Base-by-base conservation (phyloP, 2,888 invertebrate species). In the Dicycla oo region DNA sequence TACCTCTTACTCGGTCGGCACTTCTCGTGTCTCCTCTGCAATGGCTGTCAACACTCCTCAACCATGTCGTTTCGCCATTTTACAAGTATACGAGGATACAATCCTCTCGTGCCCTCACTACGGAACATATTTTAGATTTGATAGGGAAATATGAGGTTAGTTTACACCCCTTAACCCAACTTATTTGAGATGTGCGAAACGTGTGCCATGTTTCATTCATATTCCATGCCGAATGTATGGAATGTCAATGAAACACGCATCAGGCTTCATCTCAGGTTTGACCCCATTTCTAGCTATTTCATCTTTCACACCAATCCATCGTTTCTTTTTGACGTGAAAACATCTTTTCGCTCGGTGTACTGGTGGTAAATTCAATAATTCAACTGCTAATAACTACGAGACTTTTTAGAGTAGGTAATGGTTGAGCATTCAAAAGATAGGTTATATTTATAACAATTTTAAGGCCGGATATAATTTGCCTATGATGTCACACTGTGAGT, bases 81-180 rank as follows among this genome's bases (percentile, higher is more conserved):
- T 20, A 86, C 43, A 84, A 87, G 34, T 88, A 82, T 45, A 82
- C 88, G 0, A 84, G 90, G 23, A 60, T 92, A 11, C 90, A 91
- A 38, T 78, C 88, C 0, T 91, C 92, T 5, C 51, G 60, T 7
- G 57, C 82, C 0, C 58, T 84, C n/a, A 86, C 87, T 0, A 65
- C 68, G 11, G 84, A 88, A 13, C 89, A 91, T 45, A 78, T 84
- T 15, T 80, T 83, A 53, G 67, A 89, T 5, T 66, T 92, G 0
- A 86, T 90, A 34, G 87, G 84, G 56, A 89, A 84, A 69, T 91
- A 90, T 70, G 83, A 80, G 84, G 91, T 92, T 51, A 75, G 70
- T 51, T 38, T 30, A 8, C 15, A 7, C n/a, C 7, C 18, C 15
- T 7, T 11, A 15, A n/a, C 3, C 2, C 0, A 43, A 30, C 10